Base-by-base conservation (phyloP, 2,797 vertebrate species). In the Gymnodraco acuticeps region DNA sequence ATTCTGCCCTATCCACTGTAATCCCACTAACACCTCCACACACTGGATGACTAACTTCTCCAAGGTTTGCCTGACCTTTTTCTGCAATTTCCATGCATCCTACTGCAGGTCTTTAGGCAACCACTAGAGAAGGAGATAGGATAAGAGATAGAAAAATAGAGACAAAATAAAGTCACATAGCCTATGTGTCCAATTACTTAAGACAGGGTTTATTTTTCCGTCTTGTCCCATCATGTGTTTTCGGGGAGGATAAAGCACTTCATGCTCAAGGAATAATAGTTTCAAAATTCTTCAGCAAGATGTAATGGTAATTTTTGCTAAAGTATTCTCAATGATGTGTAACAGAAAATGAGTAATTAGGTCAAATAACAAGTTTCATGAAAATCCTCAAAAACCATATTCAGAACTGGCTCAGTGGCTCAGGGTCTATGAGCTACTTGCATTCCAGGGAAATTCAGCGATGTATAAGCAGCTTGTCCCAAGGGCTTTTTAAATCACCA, bases 61-160 rank as follows among this genome's bases (percentile, higher is more conserved):
- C 89, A 90, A 90, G 90, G 92, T 90, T 93, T 92, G 86, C 70
- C 81, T 92, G 92, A 94, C 92, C 92, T 93, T 93, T 92, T 87
- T 77, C 68, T 87, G 78, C 83, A 73, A 87, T 92, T 92, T 90
- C 83, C 77, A 87, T 91, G 87, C 90, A 92, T 92, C 88, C 87
- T 83, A 90, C 90, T 81, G 80, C 63, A 81, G 75, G 88, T 93
- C 81, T 94, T 93, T 85, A 92, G 83, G 93, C 92, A 93, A 94
- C 88, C 84, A 83, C 80, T 77, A 46, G 60, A 87, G 67, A 77
- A 58, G 73, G 27, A 80, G 66, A 59, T 50, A 75, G 72, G 59
- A 82, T 74, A 51, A 73, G 43, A 73, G 50, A 69, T 64, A 81
- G 71, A 85, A 64, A 87, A 76, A 68, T 17, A 77, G 46, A 72